Percentiles rank a stretch among this genome's conserved stretches.
Evolutionary conservation across 2,888 invertebrate species (phyloP).

Genomic region (Tetrapedia diversipes): DNA sequence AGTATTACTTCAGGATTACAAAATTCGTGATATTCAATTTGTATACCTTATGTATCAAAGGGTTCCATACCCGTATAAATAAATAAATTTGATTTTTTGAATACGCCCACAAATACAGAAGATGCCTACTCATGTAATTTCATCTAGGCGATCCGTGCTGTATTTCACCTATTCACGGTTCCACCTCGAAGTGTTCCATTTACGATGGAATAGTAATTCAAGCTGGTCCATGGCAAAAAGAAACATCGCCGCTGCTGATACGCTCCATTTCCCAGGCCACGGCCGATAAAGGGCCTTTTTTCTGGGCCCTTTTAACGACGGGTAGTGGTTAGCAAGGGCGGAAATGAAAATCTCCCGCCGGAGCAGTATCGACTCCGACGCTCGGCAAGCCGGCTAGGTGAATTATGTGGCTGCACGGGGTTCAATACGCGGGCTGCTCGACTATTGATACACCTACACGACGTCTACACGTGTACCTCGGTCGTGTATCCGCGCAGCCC

Average conservation of each 20-base stretch:
- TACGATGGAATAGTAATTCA: slow-evolving; percentile 26
- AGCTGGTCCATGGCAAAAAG: background rate
- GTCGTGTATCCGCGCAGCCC: background rate
- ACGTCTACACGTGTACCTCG: slow-evolving; percentile 3
- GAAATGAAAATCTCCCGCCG: slow-evolving; percentile 62
- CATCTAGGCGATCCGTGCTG: too few relatives aligned
- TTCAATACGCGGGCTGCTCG: slow-evolving; percentile 16
- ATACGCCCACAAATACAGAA: too few relatives aligned
- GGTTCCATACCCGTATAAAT: too few relatives aligned
- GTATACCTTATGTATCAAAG: too few relatives aligned
- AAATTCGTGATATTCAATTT: too few relatives aligned
- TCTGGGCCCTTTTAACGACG: slow-evolving; percentile 53
- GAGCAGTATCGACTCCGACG: slow-evolving; percentile 43
- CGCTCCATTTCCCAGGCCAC: slow-evolving; percentile 46
- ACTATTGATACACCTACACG: slow-evolving; percentile 14
- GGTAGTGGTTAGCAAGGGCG: slow-evolving; percentile 37
- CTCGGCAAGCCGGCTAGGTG: slow-evolving; percentile 13
- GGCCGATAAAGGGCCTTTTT: slow-evolving; percentile 54
- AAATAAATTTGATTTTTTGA: too few relatives aligned
- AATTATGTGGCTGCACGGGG: slow-evolving; percentile 17
- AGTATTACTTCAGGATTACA: too few relatives aligned
- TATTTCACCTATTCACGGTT: too few relatives aligned
- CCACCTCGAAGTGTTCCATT: background rate
- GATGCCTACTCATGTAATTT: too few relatives aligned
- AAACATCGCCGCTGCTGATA: slow-evolving; percentile 34